Evolutionary conservation across 2,797 vertebrate species (phyloP), one percentile per base, ranked within the genome.

Genomic region (Kryptopterus vitreolus): DNA sequence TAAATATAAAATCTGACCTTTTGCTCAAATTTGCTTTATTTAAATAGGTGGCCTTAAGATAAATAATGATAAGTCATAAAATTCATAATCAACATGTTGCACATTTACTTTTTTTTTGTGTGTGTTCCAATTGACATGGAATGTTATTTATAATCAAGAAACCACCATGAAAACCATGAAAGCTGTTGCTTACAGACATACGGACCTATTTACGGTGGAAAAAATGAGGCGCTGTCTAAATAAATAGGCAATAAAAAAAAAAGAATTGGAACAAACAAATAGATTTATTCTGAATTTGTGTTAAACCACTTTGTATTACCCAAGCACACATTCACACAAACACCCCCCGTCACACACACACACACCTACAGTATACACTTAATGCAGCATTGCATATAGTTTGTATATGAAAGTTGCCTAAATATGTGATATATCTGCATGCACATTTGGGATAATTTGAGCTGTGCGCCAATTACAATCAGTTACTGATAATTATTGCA

Each of bases 381-480:
- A 38, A 31, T 50, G 31, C 1, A 3, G 18, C 7, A 20, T 12
- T 57, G 31, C 52, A 38, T 0, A 8, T 29, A 52, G 6, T 72
- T 33, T 13, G n/a, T 35, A 35, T n/a, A 33, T 5, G 15, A 12
- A 18, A 72, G 3, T 35, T 16, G 52, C 29, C 48, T n/a, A 71
- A 33, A n/a, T 71, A 22, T 53, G 26, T 33, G 26, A 72, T 1
- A 55, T 53, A 55, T n/a, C 3, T 35, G 29, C 20, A 12, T 33
- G 26, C 20, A 55, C 50, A n/a, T 72, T 29, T 22, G 11, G 20
- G 26, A 52, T 33, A 1, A 53, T 69, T 69, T 16, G 20, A 38
- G 38, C 65, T n/a, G 53, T 71, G 69, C 9, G 31, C 33, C 26
- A 71, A 22, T 52, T 48, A 71, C 69, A 70, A 13, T 70, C 13